Conservation (phyloP, 1,140 invertebrate species). For the Elymnias hypermnestra region DNA sequence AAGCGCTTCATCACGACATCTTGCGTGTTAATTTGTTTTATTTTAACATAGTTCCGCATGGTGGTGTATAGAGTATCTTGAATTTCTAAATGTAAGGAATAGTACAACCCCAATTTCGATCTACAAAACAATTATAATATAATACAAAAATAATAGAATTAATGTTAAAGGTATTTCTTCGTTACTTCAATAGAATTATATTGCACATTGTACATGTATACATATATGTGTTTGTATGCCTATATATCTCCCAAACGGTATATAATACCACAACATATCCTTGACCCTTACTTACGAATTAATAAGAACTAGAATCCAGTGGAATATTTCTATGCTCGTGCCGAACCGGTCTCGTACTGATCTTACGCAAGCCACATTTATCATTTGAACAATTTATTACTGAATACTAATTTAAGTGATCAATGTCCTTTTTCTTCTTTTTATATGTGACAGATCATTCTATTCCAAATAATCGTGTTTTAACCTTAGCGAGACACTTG, state of each 20-base stretch:
- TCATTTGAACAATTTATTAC: background rate
- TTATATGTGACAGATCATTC: no score
- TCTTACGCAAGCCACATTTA: constrained; percentile 1
- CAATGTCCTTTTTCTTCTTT: no score
- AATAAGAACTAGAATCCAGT: background rate
- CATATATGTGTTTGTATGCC: no score
- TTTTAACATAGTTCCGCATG: background rate
- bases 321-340: background rate
- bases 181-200: no score
- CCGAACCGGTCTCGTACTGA: background rate
- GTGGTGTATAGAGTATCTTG: background rate
- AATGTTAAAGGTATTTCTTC: no score
- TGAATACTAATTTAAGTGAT: background rate
- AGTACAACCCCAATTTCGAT: no score
- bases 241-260: background rate
- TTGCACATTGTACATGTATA: no score
- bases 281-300: background rate
- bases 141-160: no score
- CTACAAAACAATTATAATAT: no score
- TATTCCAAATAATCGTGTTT: no score
- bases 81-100: no score
- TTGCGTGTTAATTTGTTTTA: background rate
- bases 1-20: background rate
- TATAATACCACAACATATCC: background rate
- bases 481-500: no score